Conservation (phyloP, 2,888 invertebrate genomes). For the Synanthedon formicaeformis region DNA sequence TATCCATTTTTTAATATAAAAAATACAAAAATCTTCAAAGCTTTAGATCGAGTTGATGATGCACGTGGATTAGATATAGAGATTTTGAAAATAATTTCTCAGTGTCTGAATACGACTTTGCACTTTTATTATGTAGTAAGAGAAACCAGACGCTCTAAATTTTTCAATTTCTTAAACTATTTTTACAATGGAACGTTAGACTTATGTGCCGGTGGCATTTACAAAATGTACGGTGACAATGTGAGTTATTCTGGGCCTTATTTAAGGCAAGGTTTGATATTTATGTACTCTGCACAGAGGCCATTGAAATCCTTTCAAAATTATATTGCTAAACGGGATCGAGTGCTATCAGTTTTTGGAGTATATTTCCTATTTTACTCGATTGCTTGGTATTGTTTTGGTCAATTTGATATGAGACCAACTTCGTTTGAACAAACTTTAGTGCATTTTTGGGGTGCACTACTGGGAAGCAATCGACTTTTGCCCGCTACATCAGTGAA, state of each 20-base stretch:
- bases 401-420: constrained; percentile 21
- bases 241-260: constrained; percentile 49
- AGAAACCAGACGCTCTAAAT: constrained; percentile 21
- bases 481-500: constrained; percentile 34
- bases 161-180: constrained; percentile 23
- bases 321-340: constrained; percentile 26
- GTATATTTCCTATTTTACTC: constrained; percentile 35
- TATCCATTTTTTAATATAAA: constrained; percentile 33
- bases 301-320: constrained; percentile 32
- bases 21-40: constrained; percentile 17
- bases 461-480: constrained; percentile 28
- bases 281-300: constrained; percentile 39
- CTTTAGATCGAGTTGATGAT: constrained; percentile 24
- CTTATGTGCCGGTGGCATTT: constrained; percentile 41
- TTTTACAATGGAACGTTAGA: constrained; percentile 41
- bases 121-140: constrained; percentile 26
- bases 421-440: constrained; percentile 24
- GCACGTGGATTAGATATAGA: constrained; percentile 36
- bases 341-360: constrained; percentile 24
- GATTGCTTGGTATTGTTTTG: constrained; percentile 27
- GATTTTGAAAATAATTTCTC: constrained; percentile 35
- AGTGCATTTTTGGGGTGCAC: constrained; percentile 37
- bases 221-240: constrained; percentile 32
- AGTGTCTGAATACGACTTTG: constrained; percentile 35
- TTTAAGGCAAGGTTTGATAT: constrained; percentile 28